phyloP scores from a whole-genome alignment of 1,140 invertebrate genomes.

The Saccostrea cuccullata region DNA sequence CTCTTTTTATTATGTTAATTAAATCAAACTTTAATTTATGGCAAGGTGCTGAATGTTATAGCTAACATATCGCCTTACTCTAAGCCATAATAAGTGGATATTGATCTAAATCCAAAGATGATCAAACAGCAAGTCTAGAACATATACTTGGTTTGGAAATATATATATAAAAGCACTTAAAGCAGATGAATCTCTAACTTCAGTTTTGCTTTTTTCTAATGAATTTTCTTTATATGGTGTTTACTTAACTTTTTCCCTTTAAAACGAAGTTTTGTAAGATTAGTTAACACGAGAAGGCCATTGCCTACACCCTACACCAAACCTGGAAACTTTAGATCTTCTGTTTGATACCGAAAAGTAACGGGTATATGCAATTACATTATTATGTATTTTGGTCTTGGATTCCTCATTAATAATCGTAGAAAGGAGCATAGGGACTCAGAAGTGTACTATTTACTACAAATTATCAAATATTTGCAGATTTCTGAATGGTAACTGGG shows the following conservation, averaged over 20 bases:
- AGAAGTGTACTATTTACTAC: neutral
- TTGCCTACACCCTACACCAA: too few relatives aligned
- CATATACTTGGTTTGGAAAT: neutral
- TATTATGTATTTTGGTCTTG: neutral
- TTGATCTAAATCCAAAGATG: neutral
- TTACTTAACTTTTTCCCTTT: neutral
- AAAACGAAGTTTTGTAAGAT: neutral
- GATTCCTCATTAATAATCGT: neutral
- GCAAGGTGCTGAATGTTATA: neutral
- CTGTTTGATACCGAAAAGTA: too few relatives aligned
- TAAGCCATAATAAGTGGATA: neutral
- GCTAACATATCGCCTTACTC: neutral
- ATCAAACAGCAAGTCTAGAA: neutral
- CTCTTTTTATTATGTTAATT: neutral
- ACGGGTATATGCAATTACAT: too few relatives aligned
- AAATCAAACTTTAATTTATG: conserved; percentile 13
- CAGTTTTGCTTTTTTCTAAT: neutral
- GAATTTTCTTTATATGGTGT: neutral
- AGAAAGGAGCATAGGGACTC: neutral
- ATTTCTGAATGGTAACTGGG: too few relatives aligned
- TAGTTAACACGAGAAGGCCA: too few relatives aligned
- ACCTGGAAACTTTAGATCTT: too few relatives aligned
- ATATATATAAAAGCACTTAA: too few relatives aligned
- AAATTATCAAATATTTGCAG: too few relatives aligned
- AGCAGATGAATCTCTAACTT: neutral